Evolutionary conservation across 2,113 vertebrate genomes (phyloP), one percentile per base, ranked within the genome.

Genomic region (Xiphophorus hellerii): DNA sequence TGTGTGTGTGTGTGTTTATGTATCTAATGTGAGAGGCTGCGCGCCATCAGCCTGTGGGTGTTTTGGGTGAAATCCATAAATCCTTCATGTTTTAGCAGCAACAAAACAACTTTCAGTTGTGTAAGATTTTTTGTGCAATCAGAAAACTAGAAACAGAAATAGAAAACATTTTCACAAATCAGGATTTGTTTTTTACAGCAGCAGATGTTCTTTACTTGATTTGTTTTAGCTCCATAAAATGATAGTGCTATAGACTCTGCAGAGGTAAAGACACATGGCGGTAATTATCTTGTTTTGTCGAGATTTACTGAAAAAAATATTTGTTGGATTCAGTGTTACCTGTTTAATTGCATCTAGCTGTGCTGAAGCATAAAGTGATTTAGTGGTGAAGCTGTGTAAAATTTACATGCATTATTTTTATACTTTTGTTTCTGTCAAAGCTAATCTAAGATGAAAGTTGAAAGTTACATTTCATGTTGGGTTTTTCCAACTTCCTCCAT

Each of bases 101-200:
- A 79, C 87, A 84, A 78, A 82, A 84, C 79, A 81, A 15, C 71
- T 68, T 61, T 85, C 83, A 87, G 78, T 87, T 76, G 83, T 82
- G 70, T 61, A 84, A 58, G 72, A 54, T 68, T 76, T 74, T 74
- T 74, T 74, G 28, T 42, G 67, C 66, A 79, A 80, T 69, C 66
- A 42, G 63, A 65, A 68, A 44, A 78, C 5, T 65, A 80, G 82
- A 89, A 82, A 77, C 37, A 87, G 62, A 81, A 74, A 73, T 48
- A 77, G 62, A 62, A 83, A 31, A 39, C 10, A 54, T 71, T 58
- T n/a, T 58, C 17, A 58, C 51, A 10, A 54, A 58, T 10, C 51
- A n/a, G 51, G 25, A 25, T 58, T 58, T 58, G 51, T 58, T 58
- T 58, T 58, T 58, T n/a, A 58, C 51, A 25, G 1, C 7, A n/a